Evolutionary conservation across 2,113 vertebrate species (phyloP).

Genomic region (Gadus chalcogrammus): DNA sequence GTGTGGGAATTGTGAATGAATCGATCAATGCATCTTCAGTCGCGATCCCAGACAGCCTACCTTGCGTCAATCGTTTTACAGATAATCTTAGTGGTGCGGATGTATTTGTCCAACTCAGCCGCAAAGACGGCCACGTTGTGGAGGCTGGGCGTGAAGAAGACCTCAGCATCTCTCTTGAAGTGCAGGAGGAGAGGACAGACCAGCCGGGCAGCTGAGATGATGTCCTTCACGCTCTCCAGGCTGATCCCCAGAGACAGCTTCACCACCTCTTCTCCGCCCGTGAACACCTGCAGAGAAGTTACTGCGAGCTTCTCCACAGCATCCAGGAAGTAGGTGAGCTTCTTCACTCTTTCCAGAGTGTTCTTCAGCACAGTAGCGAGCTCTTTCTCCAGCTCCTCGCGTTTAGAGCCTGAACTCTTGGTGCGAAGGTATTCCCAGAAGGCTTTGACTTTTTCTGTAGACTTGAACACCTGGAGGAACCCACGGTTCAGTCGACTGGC

Average conservation of each 20-base stretch:
- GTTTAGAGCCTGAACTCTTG: too few relatives aligned
- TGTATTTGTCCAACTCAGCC: conserved; percentile 63
- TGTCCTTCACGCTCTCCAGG: conserved; percentile 24
- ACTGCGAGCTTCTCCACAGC: conserved; percentile 68
- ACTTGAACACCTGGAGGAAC: too few relatives aligned
- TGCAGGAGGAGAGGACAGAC: conserved; percentile 56
- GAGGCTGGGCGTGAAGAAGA: conserved; percentile 58
- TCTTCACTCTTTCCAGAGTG: conserved; percentile 53
- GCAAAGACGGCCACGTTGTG: conserved; percentile 57
- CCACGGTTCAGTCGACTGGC: too few relatives aligned
- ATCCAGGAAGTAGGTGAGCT: conserved; percentile 59
- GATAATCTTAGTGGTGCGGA: conserved; percentile 45
- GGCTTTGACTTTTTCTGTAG: too few relatives aligned
- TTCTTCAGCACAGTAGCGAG: conserved; percentile 46
- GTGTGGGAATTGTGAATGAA: not conserved
- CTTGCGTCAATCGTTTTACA: conserved; percentile 48
- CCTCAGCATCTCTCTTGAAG: conserved; percentile 55
- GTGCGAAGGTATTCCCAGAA: too few relatives aligned
- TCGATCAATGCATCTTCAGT: not conserved
- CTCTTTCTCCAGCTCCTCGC: conserved; percentile 39
- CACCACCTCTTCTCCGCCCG: conserved; percentile 24
- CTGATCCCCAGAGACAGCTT: conserved; percentile 33
- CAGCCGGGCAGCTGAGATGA: conserved; percentile 38
- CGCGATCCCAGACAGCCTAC: not conserved
- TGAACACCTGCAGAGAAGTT: conserved; percentile 65